A percentile compares a stretch with the other conserved stretches of the same genome.
phyloP scores from a whole-genome alignment of 2,797 vertebrate species.

The Dromococcyx pavoninus region DNA sequence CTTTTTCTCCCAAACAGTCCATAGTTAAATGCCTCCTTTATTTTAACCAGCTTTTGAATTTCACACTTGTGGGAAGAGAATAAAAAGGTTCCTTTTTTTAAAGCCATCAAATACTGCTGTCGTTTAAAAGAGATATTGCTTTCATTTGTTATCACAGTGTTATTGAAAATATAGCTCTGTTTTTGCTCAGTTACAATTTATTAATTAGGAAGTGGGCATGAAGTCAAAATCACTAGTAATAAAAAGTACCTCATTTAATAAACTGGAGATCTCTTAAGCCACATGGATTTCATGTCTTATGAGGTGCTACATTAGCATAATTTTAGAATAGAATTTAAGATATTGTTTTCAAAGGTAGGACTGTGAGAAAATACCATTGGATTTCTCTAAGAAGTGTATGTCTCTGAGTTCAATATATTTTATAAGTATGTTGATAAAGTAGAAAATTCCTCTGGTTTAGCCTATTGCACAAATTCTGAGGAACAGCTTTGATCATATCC shows the following conservation, averaged over 20 bases:
- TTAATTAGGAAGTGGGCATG: background rate
- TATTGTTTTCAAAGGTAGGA: background rate
- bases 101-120: background rate
- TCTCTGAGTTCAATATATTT: background rate
- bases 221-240: background rate
- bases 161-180: background rate
- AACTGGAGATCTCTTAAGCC: background rate
- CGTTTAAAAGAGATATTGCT: background rate
- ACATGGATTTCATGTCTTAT: background rate
- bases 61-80: background rate
- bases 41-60: constrained; percentile 5
- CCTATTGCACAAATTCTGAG: background rate
- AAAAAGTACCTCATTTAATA: background rate
- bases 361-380: background rate
- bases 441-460: background rate
- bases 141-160: background rate
- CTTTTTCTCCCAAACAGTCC: background rate
- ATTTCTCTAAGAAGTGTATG: background rate
- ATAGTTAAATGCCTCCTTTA: background rate
- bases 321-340: background rate
- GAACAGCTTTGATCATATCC: background rate
- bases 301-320: background rate
- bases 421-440: background rate
- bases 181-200: background rate
- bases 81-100: background rate